Percentiles rank a stretch among this genome's conserved stretches.
phyloP scores from a whole-genome alignment of 2,113 vertebrate genomes.

The Acinonyx jubatus region DNA sequence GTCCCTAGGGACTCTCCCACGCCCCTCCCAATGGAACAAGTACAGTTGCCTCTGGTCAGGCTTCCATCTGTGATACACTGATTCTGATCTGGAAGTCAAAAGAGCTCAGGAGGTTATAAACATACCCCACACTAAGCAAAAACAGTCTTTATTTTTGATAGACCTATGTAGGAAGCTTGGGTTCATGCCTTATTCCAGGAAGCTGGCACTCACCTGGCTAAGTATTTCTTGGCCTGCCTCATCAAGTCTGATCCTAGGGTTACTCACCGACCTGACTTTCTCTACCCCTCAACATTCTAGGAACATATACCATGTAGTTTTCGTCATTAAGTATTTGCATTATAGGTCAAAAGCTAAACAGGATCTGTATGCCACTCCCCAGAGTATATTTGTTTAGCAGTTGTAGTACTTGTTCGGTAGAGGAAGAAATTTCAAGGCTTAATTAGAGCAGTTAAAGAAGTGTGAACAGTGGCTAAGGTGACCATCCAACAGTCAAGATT shows the following conservation, averaged over 20 bases:
- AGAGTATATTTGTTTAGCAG: neutral
- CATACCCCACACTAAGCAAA: neutral
- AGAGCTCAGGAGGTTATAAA: neutral
- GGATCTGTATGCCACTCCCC: neutral
- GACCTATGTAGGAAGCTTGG: neutral
- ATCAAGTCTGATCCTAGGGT: neutral
- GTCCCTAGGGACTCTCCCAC: neutral
- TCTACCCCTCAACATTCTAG: neutral
- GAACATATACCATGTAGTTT: neutral
- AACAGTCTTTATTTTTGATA: neutral
- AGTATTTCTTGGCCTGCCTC: neutral
- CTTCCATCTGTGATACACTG: neutral
- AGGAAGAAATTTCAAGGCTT: conserved; percentile 1
- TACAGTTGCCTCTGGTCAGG: neutral
- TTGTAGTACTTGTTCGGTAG: neutral
- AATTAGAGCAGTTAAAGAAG: conserved; percentile 23
- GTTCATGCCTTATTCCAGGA: neutral
- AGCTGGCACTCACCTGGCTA: neutral
- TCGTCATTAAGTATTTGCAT: neutral
- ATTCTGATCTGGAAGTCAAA: conserved; percentile 16
- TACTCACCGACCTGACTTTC: neutral
- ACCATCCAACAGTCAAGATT: neutral
- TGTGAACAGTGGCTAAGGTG: neutral
- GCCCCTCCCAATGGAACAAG: neutral
- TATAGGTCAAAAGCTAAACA: conserved; percentile 3